Evolutionary conservation across 2,113 vertebrate species (phyloP).

Genomic region (Varanus komodoensis): DNA sequence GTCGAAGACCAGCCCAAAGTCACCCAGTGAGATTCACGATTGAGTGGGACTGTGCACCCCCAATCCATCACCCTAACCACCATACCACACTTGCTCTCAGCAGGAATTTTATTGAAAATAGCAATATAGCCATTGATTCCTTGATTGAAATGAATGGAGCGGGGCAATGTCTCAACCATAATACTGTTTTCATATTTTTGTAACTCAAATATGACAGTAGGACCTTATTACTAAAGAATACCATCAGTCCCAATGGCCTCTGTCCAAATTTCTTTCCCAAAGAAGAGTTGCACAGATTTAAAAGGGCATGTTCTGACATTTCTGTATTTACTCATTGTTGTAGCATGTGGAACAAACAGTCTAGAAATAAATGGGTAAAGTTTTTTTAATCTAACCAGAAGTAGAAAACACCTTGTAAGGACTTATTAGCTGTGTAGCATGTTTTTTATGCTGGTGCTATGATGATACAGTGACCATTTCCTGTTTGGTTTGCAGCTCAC

Average conservation of each 20-base stretch:
- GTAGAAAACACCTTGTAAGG: background rate
- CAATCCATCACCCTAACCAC: too few species aligned
- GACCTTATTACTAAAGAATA: background rate
- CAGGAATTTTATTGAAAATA: background rate
- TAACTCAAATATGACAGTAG: background rate
- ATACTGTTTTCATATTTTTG: background rate
- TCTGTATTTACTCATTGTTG: background rate
- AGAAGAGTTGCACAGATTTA: background rate
- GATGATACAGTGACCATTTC: slow-evolving; percentile 18
- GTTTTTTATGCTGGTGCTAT: slow-evolving; percentile 5
- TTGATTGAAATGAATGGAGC: background rate
- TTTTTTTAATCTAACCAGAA: background rate
- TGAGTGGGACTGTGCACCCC: too few species aligned
- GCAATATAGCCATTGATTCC: background rate
- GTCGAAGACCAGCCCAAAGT: too few species aligned
- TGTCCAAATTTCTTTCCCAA: background rate
- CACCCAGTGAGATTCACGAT: too few species aligned
- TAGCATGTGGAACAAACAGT: background rate
- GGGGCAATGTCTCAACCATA: background rate
- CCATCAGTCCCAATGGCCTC: background rate
- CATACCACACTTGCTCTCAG: too few species aligned
- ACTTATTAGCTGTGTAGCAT: background rate
- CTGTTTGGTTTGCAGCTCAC: slow-evolving; percentile 84
- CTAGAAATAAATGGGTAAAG: background rate
- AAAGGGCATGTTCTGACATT: background rate